Evolutionary conservation across 2,797 vertebrate species (phyloP).

Genomic region (Todus mexicanus): DNA sequence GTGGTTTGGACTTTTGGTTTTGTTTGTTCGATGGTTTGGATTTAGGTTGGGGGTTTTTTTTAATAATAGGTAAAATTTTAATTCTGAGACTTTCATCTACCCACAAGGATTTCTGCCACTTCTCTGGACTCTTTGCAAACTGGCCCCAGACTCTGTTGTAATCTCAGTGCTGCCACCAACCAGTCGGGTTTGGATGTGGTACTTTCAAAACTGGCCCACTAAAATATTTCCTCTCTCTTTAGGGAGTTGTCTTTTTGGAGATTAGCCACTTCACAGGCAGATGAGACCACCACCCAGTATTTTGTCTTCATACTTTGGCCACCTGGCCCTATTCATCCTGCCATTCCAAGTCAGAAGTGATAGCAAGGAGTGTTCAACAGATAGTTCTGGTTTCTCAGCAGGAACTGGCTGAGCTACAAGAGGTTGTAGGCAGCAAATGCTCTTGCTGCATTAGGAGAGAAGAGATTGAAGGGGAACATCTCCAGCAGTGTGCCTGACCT

Average conservation of each 20-base stretch:
- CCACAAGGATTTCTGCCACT: neutral
- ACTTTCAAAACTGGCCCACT: neutral
- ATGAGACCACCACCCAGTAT: neutral
- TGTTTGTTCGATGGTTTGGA: neutral
- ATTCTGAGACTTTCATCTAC: neutral
- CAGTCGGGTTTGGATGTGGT: neutral
- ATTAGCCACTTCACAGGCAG: neutral
- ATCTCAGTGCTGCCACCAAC: neutral
- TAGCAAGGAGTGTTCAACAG: neutral
- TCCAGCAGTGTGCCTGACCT: neutral
- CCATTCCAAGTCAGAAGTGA: neutral
- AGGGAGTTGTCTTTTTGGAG: neutral
- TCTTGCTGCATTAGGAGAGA: neutral
- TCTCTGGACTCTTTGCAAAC: neutral
- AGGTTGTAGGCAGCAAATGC: neutral
- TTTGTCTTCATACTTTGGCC: neutral
- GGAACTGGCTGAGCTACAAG: neutral
- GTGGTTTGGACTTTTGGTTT: neutral
- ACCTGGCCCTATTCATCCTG: neutral
- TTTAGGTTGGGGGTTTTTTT: neutral
- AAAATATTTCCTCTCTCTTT: neutral
- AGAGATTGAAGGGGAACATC: neutral
- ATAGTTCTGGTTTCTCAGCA: neutral
- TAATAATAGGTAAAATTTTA: neutral
- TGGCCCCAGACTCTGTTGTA: neutral